Base-by-base conservation (phyloP, 2,113 vertebrate species). In the Embiotoca jacksoni region DNA sequence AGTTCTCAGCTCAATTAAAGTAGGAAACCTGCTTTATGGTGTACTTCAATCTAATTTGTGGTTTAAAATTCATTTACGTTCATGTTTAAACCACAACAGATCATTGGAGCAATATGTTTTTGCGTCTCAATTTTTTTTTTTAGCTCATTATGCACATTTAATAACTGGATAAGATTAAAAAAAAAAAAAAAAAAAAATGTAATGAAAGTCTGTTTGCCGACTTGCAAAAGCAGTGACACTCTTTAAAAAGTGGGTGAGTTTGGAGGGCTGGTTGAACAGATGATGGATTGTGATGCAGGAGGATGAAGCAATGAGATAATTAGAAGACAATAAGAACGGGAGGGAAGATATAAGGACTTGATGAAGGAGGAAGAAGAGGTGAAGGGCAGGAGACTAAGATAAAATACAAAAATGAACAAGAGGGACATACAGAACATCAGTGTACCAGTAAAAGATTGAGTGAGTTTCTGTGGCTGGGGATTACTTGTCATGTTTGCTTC, bases 241-340 rank as follows among this genome's bases (percentile, higher is more conserved):
- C 23, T 23, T 23, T 23, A 23, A 23, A 23, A 23, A 23, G 23
- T 23, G 23, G 11, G 3, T 76, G 58, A 60, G 67, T 66, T 55
- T 67, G 10, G 15, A 32, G 60, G 55, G 55, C 33, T 66, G 46
- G 23, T 52, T 59, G 68, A 74, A 32, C 35, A 71, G 54, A 74
- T 62, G 67, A 80, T 75, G 66, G 73, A 83, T 68, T 31, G 75
- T 36, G 52, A 13, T 57, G 53, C 36, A 69, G 59, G 32, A 61
- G 36, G 33, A 66, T 2, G 35, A 67, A 35, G 50, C 16, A 44
- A 52, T 72, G 62, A 86, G 70, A 83, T 72, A 80, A 90, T 86
- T 86, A 69, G 53, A 85, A n/a, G 54, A 75, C 36, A 31, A 5
- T 36, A 72, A 39, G 44, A 72, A 80, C 8, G 46, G 44, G 46